Evolutionary conservation across 2,797 vertebrate species (phyloP).

Genomic region (Alosa sapidissima): DNA sequence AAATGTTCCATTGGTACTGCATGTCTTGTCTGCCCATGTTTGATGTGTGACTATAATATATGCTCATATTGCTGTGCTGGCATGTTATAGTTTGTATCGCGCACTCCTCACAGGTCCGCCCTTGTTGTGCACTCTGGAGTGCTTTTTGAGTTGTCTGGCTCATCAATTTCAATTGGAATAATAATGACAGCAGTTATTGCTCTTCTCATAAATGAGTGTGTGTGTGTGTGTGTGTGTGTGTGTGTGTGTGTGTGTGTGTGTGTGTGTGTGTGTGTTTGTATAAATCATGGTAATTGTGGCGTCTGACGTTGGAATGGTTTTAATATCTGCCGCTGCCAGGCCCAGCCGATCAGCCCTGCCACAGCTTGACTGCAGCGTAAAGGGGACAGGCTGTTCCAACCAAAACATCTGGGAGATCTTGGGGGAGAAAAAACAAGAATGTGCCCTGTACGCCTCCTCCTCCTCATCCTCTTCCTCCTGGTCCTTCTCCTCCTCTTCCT

Average conservation of each 20-base stretch:
- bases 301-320: not conserved
- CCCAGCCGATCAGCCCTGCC: too few species aligned
- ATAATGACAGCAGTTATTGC: not conserved
- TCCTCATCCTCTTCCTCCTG: too few species aligned
- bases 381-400: constrained; percentile 12
- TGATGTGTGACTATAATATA: too few species aligned
- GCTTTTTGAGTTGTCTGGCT: not conserved
- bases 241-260: not conserved
- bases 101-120: too few species aligned
- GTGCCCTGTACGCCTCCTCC: not conserved
- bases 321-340: not conserved
- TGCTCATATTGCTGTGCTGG: too few species aligned
- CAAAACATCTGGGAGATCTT: not conserved
- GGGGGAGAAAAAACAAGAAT: not conserved
- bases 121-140: too few species aligned
- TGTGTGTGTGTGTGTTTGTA: not conserved
- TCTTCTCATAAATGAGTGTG: not conserved
- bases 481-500: too few species aligned
- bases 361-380: not conserved
- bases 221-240: not conserved
- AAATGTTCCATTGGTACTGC: too few species aligned
- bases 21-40: too few species aligned
- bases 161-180: not conserved
- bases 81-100: too few species aligned
- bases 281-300: not conserved